Conservation (phyloP, 2,888 invertebrate species). For the Maniola hyperantus region DNA sequence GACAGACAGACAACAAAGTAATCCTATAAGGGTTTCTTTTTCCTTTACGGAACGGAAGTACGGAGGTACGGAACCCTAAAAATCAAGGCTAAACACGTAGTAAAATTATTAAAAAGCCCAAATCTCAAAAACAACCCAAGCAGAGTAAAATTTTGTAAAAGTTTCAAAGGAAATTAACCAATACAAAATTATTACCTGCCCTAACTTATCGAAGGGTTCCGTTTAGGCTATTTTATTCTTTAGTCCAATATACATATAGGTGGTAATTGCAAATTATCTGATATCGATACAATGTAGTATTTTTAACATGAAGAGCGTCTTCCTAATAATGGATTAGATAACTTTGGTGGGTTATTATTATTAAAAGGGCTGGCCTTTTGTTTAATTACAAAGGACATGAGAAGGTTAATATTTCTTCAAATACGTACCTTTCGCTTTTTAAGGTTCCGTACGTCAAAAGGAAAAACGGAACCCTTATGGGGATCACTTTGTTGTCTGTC, state of each 20-base stretch:
- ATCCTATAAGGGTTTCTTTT: too few species aligned
- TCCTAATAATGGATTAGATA: conserved; percentile 15
- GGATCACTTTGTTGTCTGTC: too few species aligned
- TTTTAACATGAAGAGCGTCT: conserved; percentile 6
- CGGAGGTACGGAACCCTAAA: too few species aligned
- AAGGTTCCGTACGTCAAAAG: too few species aligned
- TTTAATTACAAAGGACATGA: conserved; percentile 7
- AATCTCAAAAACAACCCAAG: background rate
- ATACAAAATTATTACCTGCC: conserved; percentile 11
- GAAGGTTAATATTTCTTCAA: background rate
- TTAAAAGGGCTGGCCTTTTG: conserved; percentile 12
- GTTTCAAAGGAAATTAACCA: conserved; percentile 5
- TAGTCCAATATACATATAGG: background rate
- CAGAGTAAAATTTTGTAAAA: background rate
- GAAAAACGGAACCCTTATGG: too few species aligned
- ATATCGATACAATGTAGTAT: conserved; percentile 14
- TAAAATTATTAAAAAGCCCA: background rate
- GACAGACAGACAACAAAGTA: too few species aligned
- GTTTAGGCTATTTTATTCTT: conserved; percentile 8
- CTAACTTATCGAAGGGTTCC: background rate
- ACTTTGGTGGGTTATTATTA: conserved; percentile 5
- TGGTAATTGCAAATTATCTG: background rate
- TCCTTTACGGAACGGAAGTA: too few species aligned
- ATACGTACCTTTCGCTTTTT: background rate
- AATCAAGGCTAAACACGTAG: too few species aligned